Base-by-base conservation (phyloP, 2,888 invertebrate species). In the Nemotelus nigrinus region DNA sequence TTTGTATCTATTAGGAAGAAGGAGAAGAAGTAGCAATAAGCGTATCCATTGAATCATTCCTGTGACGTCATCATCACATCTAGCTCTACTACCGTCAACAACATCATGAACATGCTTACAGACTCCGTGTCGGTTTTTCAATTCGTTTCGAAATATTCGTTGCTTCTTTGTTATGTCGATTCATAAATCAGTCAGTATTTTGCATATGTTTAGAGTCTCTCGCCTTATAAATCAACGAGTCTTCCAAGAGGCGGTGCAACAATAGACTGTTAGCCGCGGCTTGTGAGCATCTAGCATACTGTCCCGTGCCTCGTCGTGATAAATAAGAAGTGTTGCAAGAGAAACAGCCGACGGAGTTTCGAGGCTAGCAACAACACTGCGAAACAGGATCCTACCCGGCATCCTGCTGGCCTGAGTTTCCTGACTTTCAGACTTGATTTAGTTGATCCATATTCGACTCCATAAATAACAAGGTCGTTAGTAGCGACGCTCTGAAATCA, bases 391-490 rank as follows among this genome's bases (percentile, higher is more conserved):
- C 3, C 57, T 57, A 10, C 57, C 25, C 3, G n/a, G 1, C n/a
- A 10, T 45, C 45, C 44, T 65, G 65, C 41, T 64, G 43, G 65
- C 55, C 70, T 41, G 71, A 72, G 58, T 72, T 72, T 72, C 71
- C 10, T 10, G 55, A 71, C 55, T 74, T 57, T 74, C 63, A 43
- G 70, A 74, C 74, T 74, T 74, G 74, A 74, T 74, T 74, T 74
- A 74, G 60, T 63, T 74, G 74, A 74, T 74, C 63, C 74, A 39
- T 74, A 63, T 63, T 74, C 74, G 5, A 74, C 63, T 74, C 74
- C 74, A 74, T 74, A 74, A 74, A 74, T 74, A 74, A 74, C 74
- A 47, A 74, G 74, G 74, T 74, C 60, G 60, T 74, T 60, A 60
- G 74, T 60, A 60, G 48, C 60, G 43, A 74, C 60, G 44, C 60